These are phyloP conservation scores for Motacilla alba DNA, from an alignment of 2,113 vertebrate genomes.

Conservation along the genomic window DNA sequence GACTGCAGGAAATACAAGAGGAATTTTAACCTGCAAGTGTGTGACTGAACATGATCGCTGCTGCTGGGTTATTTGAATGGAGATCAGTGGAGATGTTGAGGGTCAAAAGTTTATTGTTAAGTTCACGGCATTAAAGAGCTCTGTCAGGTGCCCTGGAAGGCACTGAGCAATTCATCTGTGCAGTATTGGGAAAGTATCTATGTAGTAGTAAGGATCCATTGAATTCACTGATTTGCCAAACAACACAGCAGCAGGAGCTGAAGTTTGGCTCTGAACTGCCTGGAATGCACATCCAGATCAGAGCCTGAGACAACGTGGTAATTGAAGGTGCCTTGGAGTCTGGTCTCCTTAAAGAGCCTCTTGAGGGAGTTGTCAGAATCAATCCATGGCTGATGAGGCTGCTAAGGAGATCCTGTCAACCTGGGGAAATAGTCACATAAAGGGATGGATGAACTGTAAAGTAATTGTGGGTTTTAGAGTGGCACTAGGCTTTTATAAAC, in stretches of 20 bases:
- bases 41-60: neutral
- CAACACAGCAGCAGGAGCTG: neutral
- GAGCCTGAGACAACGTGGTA: neutral
- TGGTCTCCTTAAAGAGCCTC: neutral
- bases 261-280: neutral
- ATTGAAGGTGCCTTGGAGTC: neutral
- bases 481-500: neutral
- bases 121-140: neutral
- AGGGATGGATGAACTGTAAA: neutral
- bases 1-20: neutral
- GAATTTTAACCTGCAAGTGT: neutral
- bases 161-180: neutral
- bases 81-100: neutral
- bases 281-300: neutral
- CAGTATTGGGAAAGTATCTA: neutral
- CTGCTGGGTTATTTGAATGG: neutral
- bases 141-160: neutral
- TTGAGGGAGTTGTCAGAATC: neutral
- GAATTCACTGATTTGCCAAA: neutral
- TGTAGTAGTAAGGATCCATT: neutral
- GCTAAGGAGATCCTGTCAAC: neutral
- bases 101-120: neutral
- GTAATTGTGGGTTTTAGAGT: neutral
- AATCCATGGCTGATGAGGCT: neutral
- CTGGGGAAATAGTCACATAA: neutral